Evolutionary conservation across 2,113 vertebrate genomes (phyloP).

Genomic region (Tragelaphus buxtoni): DNA sequence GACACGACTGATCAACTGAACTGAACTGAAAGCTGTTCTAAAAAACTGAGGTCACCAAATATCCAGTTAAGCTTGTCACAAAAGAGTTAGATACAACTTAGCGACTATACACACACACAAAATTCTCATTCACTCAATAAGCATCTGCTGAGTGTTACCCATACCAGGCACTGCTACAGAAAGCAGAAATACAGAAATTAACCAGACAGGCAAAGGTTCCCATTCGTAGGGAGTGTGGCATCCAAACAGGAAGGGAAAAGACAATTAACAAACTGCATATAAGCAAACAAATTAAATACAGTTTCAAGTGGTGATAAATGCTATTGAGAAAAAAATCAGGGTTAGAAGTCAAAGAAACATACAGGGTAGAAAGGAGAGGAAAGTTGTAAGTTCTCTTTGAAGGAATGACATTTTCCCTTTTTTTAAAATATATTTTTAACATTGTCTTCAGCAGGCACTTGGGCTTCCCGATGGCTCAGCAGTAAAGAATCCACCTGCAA

Average conservation of each 20-base stretch:
- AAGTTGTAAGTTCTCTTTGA: not conserved
- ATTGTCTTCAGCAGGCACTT: not conserved
- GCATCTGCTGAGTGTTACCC: not conserved
- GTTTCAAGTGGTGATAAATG: not conserved
- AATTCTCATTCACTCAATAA: not conserved
- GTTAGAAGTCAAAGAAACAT: not conserved
- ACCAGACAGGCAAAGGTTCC: not conserved
- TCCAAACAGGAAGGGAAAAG: fast-evolving
- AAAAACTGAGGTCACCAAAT: not conserved
- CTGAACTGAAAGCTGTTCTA: not conserved
- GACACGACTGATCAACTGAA: no score
- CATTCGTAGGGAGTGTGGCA: not conserved
- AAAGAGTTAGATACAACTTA: not conserved
- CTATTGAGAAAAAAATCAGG: not conserved
- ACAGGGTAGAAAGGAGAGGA: not conserved
- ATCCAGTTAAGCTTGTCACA: not conserved
- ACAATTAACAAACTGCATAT: not conserved
- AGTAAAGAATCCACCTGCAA: not conserved
- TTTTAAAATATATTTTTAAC: not conserved
- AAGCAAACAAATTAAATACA: not conserved
- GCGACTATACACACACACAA: not conserved
- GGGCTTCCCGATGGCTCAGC: not conserved
- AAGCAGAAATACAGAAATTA: constrained; percentile 18
- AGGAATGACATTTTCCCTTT: not conserved
- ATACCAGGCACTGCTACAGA: not conserved